Conservation (phyloP, 30 jellyfish, hydroid and myxozoan genomes). For the Hydra vulgaris region DNA sequence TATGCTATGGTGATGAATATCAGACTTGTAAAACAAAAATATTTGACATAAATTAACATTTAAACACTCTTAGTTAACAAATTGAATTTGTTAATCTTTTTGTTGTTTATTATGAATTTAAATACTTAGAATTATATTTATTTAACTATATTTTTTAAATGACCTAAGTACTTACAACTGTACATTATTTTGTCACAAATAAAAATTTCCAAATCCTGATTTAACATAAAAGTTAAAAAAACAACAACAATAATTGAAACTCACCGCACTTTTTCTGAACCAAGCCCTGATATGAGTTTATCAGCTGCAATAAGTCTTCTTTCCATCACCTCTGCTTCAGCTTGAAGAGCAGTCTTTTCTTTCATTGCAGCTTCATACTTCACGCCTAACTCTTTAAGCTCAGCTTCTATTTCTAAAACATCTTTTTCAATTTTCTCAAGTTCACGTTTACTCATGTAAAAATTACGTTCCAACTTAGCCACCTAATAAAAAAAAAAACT, state of each 20-base stretch:
- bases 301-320: slow-evolving; percentile 95
- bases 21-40: too few relatives aligned
- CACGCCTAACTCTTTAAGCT: slow-evolving; percentile 55
- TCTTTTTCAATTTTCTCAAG: slow-evolving; percentile 78
- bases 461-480: slow-evolving; percentile 76
- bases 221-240: not conserved
- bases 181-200: too few relatives aligned
- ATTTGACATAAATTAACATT: too few relatives aligned
- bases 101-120: too few relatives aligned
- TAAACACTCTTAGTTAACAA: too few relatives aligned
- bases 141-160: too few relatives aligned
- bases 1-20: too few relatives aligned
- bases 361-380: slow-evolving; percentile 78
- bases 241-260: not conserved
- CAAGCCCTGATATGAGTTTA: slow-evolving; percentile 88
- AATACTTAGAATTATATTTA: too few relatives aligned
- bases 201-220: too few relatives aligned
- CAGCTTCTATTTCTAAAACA: slow-evolving; percentile 82
- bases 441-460: slow-evolving; percentile 77
- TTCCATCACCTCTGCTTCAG: slow-evolving; percentile 91
- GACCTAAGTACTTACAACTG: too few relatives aligned
- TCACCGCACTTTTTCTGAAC: slow-evolving; percentile 85
- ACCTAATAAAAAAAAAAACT: slow-evolving; percentile 33
- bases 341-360: slow-evolving; percentile 75
- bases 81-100: too few relatives aligned